A percentile compares a stretch with the other conserved stretches of the same genome.
Evolutionary conservation across 2,113 vertebrate species (phyloP).

Genomic region (Mustela lutreola): DNA sequence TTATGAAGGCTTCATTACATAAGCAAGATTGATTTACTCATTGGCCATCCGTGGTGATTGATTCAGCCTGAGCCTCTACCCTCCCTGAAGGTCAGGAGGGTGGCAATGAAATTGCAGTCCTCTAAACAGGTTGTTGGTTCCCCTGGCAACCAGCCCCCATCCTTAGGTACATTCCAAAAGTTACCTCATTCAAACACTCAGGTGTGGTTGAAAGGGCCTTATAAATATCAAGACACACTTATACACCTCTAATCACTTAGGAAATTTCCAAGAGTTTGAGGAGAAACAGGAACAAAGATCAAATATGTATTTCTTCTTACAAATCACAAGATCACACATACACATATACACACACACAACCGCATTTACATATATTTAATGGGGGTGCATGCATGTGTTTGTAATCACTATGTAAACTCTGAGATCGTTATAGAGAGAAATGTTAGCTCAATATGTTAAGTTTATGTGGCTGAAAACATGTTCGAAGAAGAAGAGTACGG

Average conservation of each 20-base stretch:
- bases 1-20: not conserved
- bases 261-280: not conserved
- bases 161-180: not conserved
- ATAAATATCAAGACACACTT: not conserved
- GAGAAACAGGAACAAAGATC: not conserved
- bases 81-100: not conserved
- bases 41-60: not conserved
- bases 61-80: not conserved
- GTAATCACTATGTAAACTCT: not conserved
- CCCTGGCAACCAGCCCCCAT: not conserved
- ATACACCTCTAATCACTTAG: not conserved
- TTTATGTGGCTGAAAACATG: not conserved
- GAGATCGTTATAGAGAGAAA: not conserved
- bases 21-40: not conserved
- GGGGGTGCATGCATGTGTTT: not conserved
- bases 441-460: not conserved
- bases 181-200: not conserved
- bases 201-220: not conserved
- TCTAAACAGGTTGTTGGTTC: not conserved
- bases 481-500: not conserved
- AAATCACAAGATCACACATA: not conserved
- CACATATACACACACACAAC: not conserved
- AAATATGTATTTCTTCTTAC: not conserved
- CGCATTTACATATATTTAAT: not conserved
- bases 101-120: not conserved